A percentile compares a stretch with the other conserved stretches of the same genome.
Evolutionary conservation across 2,888 invertebrate genomes (phyloP).

Genomic region (Sturmia bella): DNA sequence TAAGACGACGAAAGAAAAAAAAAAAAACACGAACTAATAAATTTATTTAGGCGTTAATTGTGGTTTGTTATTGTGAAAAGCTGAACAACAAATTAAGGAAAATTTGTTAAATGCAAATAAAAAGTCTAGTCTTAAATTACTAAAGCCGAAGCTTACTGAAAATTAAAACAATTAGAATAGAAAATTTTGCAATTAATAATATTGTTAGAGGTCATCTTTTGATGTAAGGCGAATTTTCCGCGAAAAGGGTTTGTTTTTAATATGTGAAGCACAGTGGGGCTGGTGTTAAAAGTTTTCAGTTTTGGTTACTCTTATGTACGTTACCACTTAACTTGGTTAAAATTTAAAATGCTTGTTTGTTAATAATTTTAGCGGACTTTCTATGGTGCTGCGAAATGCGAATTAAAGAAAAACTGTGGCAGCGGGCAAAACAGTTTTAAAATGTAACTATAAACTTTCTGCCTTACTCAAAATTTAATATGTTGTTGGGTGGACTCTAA

Average conservation of each 20-base stretch:
- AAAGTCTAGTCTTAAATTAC: background rate
- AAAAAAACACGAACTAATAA: background rate
- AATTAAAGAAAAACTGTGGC: too few relatives aligned
- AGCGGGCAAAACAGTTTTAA: too few relatives aligned
- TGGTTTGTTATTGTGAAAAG: constrained; percentile 53
- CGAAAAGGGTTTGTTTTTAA: background rate
- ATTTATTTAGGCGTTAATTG: constrained; percentile 62
- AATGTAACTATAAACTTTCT: too few relatives aligned
- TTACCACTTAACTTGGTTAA: too few relatives aligned
- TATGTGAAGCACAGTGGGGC: background rate
- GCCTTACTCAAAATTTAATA: too few relatives aligned
- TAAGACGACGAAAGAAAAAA: constrained; percentile 6
- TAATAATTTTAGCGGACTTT: too few relatives aligned
- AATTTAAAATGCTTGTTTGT: background rate
- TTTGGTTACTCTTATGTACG: background rate
- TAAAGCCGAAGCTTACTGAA: background rate
- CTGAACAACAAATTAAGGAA: constrained; percentile 32
- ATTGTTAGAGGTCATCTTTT: constrained; percentile 9
- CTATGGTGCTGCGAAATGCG: too few relatives aligned
- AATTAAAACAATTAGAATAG: background rate
- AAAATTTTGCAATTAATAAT: constrained; percentile 11
- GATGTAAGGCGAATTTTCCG: constrained; percentile 27
- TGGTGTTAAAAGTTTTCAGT: background rate
- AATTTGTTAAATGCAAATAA: constrained; percentile 14
- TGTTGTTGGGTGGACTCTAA: too few relatives aligned